Percentiles rank a stretch among this genome's conserved stretches.
Conservation (phyloP, 2,797 vertebrate species). For the Poeciliopsis turneri region DNA sequence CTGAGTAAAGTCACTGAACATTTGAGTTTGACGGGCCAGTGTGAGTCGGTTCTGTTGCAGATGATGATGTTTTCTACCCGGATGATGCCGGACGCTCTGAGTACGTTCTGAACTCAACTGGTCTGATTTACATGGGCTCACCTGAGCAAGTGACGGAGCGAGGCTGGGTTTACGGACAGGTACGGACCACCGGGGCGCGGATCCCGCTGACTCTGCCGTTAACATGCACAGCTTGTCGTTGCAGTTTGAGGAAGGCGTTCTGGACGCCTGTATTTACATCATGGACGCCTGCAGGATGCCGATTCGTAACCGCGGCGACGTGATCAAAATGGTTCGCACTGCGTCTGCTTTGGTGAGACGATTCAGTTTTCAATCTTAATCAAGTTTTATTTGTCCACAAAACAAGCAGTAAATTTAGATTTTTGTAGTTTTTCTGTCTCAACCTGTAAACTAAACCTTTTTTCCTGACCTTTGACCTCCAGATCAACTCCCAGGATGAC, state of each 20-base stretch:
- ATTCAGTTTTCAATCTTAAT: background rate
- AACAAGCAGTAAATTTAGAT: background rate
- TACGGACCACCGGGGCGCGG: background rate
- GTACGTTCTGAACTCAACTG: conserved; percentile 58
- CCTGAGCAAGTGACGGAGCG: rapidly evolving
- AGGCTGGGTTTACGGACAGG: conserved; percentile 63
- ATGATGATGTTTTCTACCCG: conserved; percentile 24
- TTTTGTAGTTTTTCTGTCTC: background rate
- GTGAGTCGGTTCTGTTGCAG: conserved; percentile 37
- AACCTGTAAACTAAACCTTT: background rate
- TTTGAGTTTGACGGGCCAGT: background rate
- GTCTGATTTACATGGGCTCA: conserved; percentile 42
- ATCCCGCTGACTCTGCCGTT: background rate
- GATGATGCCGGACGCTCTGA: background rate
- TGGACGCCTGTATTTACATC: conserved; percentile 89
- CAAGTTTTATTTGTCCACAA: background rate
- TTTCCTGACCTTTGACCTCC: background rate
- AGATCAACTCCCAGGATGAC: conserved; percentile 91
- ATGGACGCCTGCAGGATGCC: conserved; percentile 87
- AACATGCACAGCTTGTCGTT: background rate
- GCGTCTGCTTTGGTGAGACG: conserved; percentile 87
- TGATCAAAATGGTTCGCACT: conserved; percentile 83
- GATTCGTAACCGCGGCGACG: conserved; percentile 82
- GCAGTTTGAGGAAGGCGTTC: conserved; percentile 86
- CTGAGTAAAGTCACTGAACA: background rate